A percentile compares a stretch with the other conserved stretches of the same genome.
Conservation (phyloP, 30 jellyfish, hydroid and myxozoan species). For the Morbakka virulenta region DNA sequence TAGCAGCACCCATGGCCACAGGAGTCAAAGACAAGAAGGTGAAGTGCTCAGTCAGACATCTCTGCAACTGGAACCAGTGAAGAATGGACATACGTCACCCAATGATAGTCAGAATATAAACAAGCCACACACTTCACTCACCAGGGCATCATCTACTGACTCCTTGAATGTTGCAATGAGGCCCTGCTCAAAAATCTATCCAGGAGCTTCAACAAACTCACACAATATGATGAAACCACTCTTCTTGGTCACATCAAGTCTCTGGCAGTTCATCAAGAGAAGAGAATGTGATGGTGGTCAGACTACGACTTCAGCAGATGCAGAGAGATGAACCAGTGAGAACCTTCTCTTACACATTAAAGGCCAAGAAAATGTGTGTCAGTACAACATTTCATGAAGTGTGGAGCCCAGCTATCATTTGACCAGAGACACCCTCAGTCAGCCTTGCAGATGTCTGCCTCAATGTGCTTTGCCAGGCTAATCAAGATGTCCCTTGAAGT, state of each 20-base stretch:
- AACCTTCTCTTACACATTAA: conserved; percentile 21
- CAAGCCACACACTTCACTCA: conserved; percentile 33
- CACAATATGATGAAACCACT: conserved; percentile 1
- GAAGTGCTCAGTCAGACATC: too few species aligned
- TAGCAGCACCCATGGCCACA: too few species aligned
- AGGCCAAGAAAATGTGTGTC: conserved; percentile 40
- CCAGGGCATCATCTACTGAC: not conserved
- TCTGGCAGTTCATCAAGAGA: too few species aligned
- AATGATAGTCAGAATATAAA: conserved; percentile 31
- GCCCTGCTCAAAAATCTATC: conserved; percentile 33
- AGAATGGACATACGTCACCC: conserved; percentile 33
- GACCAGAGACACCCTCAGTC: too few species aligned
- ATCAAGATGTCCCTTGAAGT: too few species aligned
- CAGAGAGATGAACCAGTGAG: conserved; percentile 21
- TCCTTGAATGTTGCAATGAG: conserved; percentile 39
- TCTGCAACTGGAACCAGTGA: conserved; percentile 10
- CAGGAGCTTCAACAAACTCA: conserved; percentile 27
- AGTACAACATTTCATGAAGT: conserved; percentile 16
- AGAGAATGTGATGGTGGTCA: conserved; percentile 27
- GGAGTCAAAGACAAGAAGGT: too few species aligned
- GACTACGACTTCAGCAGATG: conserved; percentile 13
- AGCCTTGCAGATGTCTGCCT: too few species aligned
- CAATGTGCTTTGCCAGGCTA: too few species aligned
- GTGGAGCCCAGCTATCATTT: conserved; percentile 14
- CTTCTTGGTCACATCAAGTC: conserved; percentile 3